phyloP scores from a whole-genome alignment of 2,888 invertebrate genomes.

The Dorcus parallelipipedus region DNA sequence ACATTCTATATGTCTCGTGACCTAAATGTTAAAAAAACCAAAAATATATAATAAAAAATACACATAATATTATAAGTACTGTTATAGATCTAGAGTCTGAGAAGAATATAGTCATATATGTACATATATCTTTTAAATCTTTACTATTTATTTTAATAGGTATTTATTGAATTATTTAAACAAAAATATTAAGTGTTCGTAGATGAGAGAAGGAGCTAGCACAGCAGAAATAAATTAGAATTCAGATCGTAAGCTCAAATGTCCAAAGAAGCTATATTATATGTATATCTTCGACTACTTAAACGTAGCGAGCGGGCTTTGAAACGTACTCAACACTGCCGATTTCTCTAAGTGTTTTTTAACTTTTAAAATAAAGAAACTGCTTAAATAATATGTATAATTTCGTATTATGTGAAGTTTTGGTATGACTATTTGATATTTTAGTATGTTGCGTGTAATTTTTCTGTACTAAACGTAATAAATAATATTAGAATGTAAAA shows the following conservation, averaged over 20 bases:
- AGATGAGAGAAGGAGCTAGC: neutral
- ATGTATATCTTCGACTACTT: conserved; percentile 28
- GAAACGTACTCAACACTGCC: conserved; percentile 45
- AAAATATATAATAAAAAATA: conserved; percentile 25
- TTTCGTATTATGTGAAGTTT: conserved; percentile 16
- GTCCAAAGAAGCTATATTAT: conserved; percentile 29
- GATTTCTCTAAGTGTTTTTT: conserved; percentile 39
- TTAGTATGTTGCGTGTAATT: conserved; percentile 30
- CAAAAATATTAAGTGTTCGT: neutral
- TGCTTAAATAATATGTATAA: conserved; percentile 9
- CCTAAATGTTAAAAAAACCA: conserved; percentile 21
- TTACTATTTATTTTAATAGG: conserved; percentile 26
- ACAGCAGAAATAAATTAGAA: neutral
- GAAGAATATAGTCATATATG: conserved; percentile 30
- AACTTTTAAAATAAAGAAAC: conserved; percentile 12
- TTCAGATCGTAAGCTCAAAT: conserved; percentile 33
- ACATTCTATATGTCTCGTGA: conserved; percentile 32
- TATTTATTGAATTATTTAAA: conserved; percentile 19
- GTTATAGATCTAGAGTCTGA: conserved; percentile 36
- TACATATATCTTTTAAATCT: conserved; percentile 29
- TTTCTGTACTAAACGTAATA: conserved; percentile 30
- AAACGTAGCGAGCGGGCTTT: conserved; percentile 37
- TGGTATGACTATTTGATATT: conserved; percentile 27
- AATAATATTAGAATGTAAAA: conserved; percentile 19
- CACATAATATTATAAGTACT: conserved; percentile 34